Base-by-base conservation (phyloP, 1,140 invertebrate genomes). In the Homarus americanus region DNA sequence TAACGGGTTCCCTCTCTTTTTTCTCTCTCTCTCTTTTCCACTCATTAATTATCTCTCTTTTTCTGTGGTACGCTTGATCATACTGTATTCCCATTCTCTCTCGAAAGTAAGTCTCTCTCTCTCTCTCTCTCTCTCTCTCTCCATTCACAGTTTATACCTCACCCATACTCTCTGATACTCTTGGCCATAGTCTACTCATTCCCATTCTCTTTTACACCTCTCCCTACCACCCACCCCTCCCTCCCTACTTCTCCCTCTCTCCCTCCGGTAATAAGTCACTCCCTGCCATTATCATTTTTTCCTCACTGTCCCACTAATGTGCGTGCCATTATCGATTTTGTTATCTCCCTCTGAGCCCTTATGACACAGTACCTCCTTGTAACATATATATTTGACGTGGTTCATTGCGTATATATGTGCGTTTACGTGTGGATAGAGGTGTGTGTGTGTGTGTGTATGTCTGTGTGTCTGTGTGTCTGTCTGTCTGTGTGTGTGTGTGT, bases 251-350 rank as follows among this genome's bases (percentile, higher is more conserved):
- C 41, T n/a, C 28, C 36, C 49, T 58, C 12, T 69, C 41, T 53
- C 36, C 40, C 66, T 40, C 24, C 73, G 72, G 49, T 28, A 41
- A 63, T 80, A 87, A 88, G 36, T 80, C 76, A 69, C 63, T 69
- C 58, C 32, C 86, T 72, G 36, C 76, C 76, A 80, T 80, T 80
- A 80, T 41, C 63, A 63, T 38, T 40, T 72, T 80, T 66, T 38
- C 75, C 58, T 44, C 76, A 32, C 38, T 80, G 53, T 49, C 76
- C 63, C 86, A 72, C 76, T 88, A 86, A 86, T 86, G 83, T 69
- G 66, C 83, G 20, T 40, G 28, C 83, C 83, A 53, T 86, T 86
- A 86, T 86, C 83, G 83, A 86, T 86, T 86, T 86, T 86, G 69
- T 75, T 86, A 86, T 86, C 83, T 86, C 53, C 36, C 53, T 20